Conservation (phyloP, 1,140 invertebrate species). For the Medauroidea extradentata region DNA sequence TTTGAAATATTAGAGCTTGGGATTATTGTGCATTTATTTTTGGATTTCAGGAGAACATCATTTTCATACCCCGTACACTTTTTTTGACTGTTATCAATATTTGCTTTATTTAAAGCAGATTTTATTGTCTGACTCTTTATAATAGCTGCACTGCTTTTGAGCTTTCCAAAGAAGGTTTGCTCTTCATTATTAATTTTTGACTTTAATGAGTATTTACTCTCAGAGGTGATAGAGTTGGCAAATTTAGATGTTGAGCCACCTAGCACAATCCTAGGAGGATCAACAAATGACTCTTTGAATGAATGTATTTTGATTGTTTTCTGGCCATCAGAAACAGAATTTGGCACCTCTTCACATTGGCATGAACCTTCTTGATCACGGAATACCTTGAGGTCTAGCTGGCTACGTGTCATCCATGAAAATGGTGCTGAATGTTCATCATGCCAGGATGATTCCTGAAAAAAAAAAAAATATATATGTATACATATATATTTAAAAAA, state of each 20-base stretch:
- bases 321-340: neutral
- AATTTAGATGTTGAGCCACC: constrained; percentile 34
- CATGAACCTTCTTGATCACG: constrained; percentile 30
- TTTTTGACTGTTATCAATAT: neutral
- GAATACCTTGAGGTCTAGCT: constrained; percentile 61
- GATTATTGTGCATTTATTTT: constrained; percentile 10
- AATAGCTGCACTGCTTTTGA: constrained; percentile 40
- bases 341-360: constrained; percentile 12
- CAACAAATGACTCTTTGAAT: constrained; percentile 19
- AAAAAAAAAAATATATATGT: neutral
- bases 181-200: constrained; percentile 24
- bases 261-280: constrained; percentile 28
- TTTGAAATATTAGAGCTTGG: neutral
- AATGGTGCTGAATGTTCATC: constrained; percentile 77
- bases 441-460: constrained; percentile 49
- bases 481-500: too few relatives aligned
- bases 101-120: neutral
- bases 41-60: constrained; percentile 35
- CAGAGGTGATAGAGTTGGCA: constrained; percentile 26
- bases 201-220: neutral
- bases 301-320: neutral
- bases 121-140: constrained; percentile 39
- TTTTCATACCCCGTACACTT: constrained; percentile 29
- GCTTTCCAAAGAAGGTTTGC: constrained; percentile 40
- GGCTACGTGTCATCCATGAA: constrained; percentile 71